Base-by-base conservation (phyloP, 1,140 invertebrate species). In the Bombus superbus region DNA sequence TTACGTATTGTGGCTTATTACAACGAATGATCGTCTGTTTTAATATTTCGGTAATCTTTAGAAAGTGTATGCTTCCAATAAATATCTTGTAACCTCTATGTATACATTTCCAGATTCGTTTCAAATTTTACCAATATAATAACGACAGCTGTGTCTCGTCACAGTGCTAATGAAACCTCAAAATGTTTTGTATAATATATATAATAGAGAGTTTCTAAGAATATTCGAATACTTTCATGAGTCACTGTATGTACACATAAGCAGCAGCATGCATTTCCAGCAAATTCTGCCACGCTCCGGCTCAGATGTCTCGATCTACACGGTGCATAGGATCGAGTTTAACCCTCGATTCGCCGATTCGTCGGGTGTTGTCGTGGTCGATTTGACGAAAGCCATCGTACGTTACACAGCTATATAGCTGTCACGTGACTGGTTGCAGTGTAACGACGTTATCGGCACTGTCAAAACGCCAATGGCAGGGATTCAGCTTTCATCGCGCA, bases 401-500 rank as follows among this genome's bases (percentile, higher is more conserved):
- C 13, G 15, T 78, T 78, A 25, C 38, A 69, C n/a, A 78, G 57
- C n/a, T 35, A 22, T 22, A 42, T n/a, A 28, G 2, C 10, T 1
- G 38, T 69, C 64, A 83, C 64, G 74, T 83, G 82, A 79, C 57
- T 62, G 73, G 75, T 42, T 59, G 53, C 69, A 66, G 22, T 22
- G 62, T 75, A 76, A 81, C 15, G 32, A 81, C 62, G 69, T 88
- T 86, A 86, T 88, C 85, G 84, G 47, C 25, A 71, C 62, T 71
- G 72, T 86, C 72, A 72, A 82, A 86, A 76, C 57, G 84, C 71
- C 71, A 86, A 85, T 85, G 86, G 86, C 82, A 88, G 47, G 84
- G 86, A 89, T 88, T 85, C 68, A 81, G 38, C 75, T 85, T 66
- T 57, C 83, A 64, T 81, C 81, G 71, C 40, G 18, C 47, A 64